Evolutionary conservation across 2,888 invertebrate genomes (phyloP).

Genomic region (Toxonevra muliebris): DNA sequence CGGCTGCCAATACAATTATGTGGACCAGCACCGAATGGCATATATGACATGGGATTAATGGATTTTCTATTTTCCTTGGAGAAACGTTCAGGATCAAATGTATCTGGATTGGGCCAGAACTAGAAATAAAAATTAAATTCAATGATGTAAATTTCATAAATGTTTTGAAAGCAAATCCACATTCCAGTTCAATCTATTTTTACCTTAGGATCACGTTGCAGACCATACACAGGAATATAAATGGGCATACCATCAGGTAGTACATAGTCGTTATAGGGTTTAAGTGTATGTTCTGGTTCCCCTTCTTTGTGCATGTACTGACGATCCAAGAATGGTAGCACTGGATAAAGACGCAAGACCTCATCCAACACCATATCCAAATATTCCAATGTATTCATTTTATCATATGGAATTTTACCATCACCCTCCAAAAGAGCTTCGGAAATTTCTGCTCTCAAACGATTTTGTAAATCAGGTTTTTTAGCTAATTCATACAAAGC

Average conservation of each 20-base stretch:
- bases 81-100: conserved; percentile 62
- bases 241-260: conserved; percentile 58
- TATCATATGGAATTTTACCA: conserved; percentile 63
- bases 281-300: conserved; percentile 48
- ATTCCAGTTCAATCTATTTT: not conserved
- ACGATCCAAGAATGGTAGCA: conserved; percentile 62
- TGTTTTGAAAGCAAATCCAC: too few relatives aligned
- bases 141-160: too few relatives aligned
- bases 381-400: conserved; percentile 63
- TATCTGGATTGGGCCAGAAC: conserved; percentile 59
- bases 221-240: conserved; percentile 56
- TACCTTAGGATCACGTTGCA: conserved; percentile 63
- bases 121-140: conserved; percentile 36
- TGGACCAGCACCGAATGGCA: conserved; percentile 60
- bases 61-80: conserved; percentile 51
- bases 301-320: conserved; percentile 46
- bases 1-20: conserved; percentile 62
- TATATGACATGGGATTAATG: conserved; percentile 51
- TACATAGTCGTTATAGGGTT: conserved; percentile 54
- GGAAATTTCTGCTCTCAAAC: conserved; percentile 64
- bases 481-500: conserved; percentile 63
- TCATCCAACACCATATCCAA: conserved; percentile 65
- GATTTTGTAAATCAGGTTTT: conserved; percentile 62
- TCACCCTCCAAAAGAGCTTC: conserved; percentile 54
- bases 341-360: conserved; percentile 60